phyloP scores from a whole-genome alignment of 53 echinoderm and acorn worm genomes.

The Patiria pectinifera region DNA sequence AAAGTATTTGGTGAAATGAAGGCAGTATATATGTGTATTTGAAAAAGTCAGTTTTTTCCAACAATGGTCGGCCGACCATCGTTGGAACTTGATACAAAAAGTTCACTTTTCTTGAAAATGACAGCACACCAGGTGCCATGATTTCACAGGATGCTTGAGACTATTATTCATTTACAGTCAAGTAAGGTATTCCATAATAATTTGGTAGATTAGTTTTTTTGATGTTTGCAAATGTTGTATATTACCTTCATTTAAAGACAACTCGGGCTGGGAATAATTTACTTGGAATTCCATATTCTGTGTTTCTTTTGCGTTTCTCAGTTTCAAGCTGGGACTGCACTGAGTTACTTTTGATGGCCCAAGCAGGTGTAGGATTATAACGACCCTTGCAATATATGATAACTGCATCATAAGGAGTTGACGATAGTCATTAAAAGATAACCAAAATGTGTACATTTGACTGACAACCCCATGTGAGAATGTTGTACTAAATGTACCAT shows the following conservation, averaged over 20 bases:
- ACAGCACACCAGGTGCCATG: too few relatives aligned
- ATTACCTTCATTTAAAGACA: not conserved
- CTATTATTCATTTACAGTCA: too few relatives aligned
- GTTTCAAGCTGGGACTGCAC: not conserved
- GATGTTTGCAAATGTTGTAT: too few relatives aligned
- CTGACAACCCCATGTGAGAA: not conserved
- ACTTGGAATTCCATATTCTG: not conserved
- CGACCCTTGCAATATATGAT: not conserved
- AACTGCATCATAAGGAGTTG: not conserved
- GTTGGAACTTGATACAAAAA: too few relatives aligned
- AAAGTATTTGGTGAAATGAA: too few relatives aligned
- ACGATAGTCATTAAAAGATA: not conserved
- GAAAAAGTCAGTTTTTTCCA: too few relatives aligned
- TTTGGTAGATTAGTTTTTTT: too few relatives aligned
- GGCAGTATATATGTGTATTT: too few relatives aligned
- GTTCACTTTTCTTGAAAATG: too few relatives aligned
- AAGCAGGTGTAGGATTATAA: not conserved
- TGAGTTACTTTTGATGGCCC: not conserved
- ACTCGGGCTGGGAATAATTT: not conserved
- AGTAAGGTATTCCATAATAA: too few relatives aligned
- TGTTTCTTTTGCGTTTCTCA: not conserved
- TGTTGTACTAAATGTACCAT: not conserved
- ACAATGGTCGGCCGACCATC: too few relatives aligned
- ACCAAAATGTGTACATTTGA: not conserved
- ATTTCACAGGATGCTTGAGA: too few relatives aligned